Conservation (phyloP, 2,113 vertebrate genomes). For the Micronycteris hirsuta region DNA sequence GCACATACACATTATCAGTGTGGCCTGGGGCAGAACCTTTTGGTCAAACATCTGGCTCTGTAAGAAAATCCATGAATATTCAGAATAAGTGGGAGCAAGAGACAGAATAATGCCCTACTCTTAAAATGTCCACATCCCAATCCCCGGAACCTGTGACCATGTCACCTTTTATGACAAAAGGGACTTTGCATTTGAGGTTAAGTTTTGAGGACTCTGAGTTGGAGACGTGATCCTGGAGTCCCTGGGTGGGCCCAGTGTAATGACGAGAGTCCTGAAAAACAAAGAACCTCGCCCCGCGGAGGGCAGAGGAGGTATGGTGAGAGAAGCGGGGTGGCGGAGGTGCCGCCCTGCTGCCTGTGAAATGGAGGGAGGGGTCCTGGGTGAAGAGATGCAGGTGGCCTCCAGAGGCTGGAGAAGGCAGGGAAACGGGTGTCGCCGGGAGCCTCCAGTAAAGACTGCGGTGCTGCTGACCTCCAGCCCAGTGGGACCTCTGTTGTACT, state of each 20-base stretch:
- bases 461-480: neutral
- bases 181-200: neutral
- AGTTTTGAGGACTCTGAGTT: neutral
- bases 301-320: neutral
- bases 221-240: neutral
- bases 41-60: neutral
- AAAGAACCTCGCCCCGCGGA: neutral
- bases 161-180: neutral
- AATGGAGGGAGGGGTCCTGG: neutral
- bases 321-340: neutral
- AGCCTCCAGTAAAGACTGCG: neutral
- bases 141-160: neutral
- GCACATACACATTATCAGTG: neutral
- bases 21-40: neutral
- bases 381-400: neutral
- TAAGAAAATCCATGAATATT: neutral
- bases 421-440: neutral
- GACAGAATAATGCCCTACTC: neutral
- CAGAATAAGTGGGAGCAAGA: neutral
- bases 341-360: neutral
- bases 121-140: neutral
- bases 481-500: neutral
- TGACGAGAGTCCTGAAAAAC: neutral
- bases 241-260: neutral
- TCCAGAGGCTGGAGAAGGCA: neutral